Percentiles rank a stretch among this genome's conserved stretches.
Conservation (phyloP, 2,113 vertebrate genomes). For the Silurus meridionalis region DNA sequence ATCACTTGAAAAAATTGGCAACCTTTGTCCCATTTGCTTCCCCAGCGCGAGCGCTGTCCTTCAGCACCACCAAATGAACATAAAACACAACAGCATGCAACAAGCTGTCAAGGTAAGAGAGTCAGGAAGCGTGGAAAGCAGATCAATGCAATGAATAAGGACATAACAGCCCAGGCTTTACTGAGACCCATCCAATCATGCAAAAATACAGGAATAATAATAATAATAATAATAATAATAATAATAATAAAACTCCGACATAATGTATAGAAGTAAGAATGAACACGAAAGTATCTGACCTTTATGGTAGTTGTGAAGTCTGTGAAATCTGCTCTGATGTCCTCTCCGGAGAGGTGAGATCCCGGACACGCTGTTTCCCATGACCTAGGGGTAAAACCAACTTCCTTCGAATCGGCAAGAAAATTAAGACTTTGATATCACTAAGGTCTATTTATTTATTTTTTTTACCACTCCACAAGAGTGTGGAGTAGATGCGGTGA, state of each 20-base stretch:
- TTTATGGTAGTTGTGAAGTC: slow-evolving; percentile 65
- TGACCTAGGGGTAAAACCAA: slow-evolving; percentile 32
- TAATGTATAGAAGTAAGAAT: neutral
- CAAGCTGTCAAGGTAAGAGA: neutral
- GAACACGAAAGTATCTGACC: slow-evolving; percentile 53
- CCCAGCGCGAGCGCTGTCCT: slow-evolving; percentile 64
- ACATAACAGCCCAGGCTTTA: neutral
- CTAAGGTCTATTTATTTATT: neutral
- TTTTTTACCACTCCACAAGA: neutral
- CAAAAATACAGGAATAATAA: neutral
- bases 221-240: no score
- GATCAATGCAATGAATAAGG: neutral
- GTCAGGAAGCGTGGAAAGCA: neutral
- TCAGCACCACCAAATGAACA: slow-evolving; percentile 63
- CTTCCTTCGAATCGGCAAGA: slow-evolving; percentile 13
- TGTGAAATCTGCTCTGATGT: slow-evolving; percentile 63
- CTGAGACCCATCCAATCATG: neutral
- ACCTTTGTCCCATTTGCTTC: neutral
- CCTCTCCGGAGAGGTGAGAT: slow-evolving; percentile 64
- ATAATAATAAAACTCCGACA: neutral
- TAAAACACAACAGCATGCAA: neutral
- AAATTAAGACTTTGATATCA: neutral
- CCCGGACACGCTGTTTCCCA: slow-evolving; percentile 66
- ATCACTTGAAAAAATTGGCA: neutral
- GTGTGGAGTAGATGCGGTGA: neutral